Conservation (phyloP, 2,888 invertebrate species). For the Pristionchus maxplancki region DNA sequence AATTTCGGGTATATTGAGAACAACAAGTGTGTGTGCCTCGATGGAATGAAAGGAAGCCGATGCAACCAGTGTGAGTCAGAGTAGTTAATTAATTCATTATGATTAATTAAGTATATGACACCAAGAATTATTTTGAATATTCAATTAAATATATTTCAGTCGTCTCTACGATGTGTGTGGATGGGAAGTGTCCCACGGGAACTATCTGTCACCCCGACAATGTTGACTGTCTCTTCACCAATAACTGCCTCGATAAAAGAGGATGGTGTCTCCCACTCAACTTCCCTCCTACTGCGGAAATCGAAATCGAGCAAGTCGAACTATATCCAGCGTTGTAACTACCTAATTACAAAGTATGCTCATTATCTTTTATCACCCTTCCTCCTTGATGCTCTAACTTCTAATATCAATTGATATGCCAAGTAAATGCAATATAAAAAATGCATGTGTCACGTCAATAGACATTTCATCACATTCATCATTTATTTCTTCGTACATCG, state of each 20-base stretch:
- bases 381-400: too few species aligned
- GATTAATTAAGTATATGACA: background rate
- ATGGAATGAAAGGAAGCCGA: background rate
- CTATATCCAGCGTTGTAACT: too few species aligned
- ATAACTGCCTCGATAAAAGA: slow-evolving; percentile 2
- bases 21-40: background rate
- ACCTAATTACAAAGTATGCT: too few species aligned
- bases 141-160: background rate
- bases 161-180: background rate
- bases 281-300: background rate
- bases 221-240: background rate
- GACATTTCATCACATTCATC: too few species aligned
- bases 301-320: background rate
- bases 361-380: too few species aligned
- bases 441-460: too few species aligned
- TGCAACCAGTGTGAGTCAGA: slow-evolving; percentile 3
- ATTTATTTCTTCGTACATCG: too few species aligned
- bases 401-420: too few species aligned
- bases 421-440: too few species aligned
- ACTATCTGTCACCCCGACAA: background rate
- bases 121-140: background rate
- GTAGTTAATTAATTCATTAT: background rate
- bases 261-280: slow-evolving; percentile 37
- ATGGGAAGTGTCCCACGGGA: background rate
- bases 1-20: background rate